Conservation (phyloP, 2,888 invertebrate genomes). For the Cremastobaeus sp. region DNA sequence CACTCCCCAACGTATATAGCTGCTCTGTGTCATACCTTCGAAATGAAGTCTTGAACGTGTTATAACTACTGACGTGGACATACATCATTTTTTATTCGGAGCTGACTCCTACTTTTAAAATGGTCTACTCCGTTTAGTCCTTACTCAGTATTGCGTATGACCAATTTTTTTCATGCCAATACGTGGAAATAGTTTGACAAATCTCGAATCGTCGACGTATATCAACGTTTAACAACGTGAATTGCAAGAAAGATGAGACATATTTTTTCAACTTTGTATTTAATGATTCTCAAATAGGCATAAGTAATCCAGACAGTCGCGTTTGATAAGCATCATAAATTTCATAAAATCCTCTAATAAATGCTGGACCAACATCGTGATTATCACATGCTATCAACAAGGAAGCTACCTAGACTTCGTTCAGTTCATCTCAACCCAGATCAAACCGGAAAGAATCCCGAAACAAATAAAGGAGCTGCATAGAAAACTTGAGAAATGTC, state of each 20-base stretch:
- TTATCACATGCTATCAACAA: conserved; percentile 44
- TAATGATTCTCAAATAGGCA: conserved; percentile 48
- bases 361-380: conserved; percentile 50
- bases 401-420: conserved; percentile 35
- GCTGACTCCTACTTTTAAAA: no score
- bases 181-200: conserved; percentile 34
- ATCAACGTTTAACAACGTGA: conserved; percentile 48
- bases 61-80: no score
- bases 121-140: no score
- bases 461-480: conserved; percentile 4
- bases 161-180: conserved; percentile 5
- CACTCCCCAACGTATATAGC: no score
- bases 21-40: no score
- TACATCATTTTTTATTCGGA: no score
- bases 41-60: no score
- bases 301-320: conserved; percentile 39
- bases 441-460: conserved; percentile 24
- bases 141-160: no score
- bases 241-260: conserved; percentile 47
- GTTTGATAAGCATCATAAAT: conserved; percentile 61
- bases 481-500: neutral
- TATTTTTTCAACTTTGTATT: conserved; percentile 44
- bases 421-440: conserved; percentile 24
- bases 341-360: conserved; percentile 56
- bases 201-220: conserved; percentile 17